Conservation (phyloP, 1,140 invertebrate species). For the Zaprionus taronus region DNA sequence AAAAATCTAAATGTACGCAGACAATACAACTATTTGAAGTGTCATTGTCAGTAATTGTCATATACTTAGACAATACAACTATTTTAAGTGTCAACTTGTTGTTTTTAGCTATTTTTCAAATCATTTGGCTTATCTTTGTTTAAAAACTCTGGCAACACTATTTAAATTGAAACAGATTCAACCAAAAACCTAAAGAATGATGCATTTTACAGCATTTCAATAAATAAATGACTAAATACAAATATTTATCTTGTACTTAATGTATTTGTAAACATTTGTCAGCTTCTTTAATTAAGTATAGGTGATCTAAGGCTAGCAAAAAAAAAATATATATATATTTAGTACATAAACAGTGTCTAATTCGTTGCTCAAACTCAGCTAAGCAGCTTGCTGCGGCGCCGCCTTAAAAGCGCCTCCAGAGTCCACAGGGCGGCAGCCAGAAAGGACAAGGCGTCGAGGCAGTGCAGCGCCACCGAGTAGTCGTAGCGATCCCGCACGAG, state of each 20-base stretch:
- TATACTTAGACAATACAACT: no score
- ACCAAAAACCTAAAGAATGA: not conserved
- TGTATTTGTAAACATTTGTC: constrained; percentile 8
- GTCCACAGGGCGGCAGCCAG: constrained; percentile 87
- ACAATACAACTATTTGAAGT: no score
- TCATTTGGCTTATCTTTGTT: not conserved
- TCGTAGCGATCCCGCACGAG: constrained; percentile 87
- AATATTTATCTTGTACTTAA: constrained; percentile 11
- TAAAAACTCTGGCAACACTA: no score
- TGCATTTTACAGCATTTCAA: no score
- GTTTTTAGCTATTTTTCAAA: not conserved
- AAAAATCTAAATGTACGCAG: no score
- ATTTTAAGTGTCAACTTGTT: no score
- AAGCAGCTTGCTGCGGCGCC: constrained; percentile 43
- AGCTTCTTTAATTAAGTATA: not conserved
- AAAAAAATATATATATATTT: constrained; percentile 5
- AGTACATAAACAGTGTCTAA: not conserved
- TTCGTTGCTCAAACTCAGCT: constrained; percentile 20
- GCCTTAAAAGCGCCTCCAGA: constrained; percentile 69
- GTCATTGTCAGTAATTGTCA: no score
- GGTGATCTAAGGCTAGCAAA: constrained; percentile 5
- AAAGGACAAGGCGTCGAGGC: constrained; percentile 87
- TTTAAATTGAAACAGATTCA: no score
- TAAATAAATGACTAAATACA: not conserved
- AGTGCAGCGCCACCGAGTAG: constrained; percentile 87